phyloP scores from a whole-genome alignment of 2,888 invertebrate genomes.

The Himalopsyche anomala region DNA sequence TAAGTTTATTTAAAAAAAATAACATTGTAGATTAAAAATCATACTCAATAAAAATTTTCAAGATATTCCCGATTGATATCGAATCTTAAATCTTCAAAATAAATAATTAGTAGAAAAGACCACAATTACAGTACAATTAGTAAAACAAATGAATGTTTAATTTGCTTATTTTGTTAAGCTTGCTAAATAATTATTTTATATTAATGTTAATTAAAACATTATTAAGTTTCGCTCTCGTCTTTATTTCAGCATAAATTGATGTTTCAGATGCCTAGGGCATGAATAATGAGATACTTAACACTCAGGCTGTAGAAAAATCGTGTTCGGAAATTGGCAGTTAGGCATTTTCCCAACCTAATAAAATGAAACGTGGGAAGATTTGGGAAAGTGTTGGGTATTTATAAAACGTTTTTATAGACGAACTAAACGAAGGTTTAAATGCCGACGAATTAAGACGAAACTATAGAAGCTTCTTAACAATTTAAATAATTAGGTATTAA shows the following conservation, averaged over 20 bases:
- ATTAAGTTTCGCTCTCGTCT: not conserved
- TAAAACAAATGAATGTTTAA: no score
- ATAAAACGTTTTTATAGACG: conserved; percentile 30
- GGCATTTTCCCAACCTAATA: conserved; percentile 35
- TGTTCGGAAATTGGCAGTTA: conserved; percentile 38
- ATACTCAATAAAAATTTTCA: no score
- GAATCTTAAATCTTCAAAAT: no score
- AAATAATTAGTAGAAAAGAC: no score
- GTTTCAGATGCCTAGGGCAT: not conserved
- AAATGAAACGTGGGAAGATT: conserved; percentile 29
- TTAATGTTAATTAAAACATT: not conserved
- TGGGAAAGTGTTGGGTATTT: conserved; percentile 31
- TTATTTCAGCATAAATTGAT: conserved; percentile 12
- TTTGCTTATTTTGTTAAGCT: no score
- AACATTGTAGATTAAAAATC: no score
- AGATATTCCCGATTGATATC: no score
- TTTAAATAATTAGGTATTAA: not conserved
- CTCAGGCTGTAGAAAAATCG: conserved; percentile 20
- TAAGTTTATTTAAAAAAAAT: no score
- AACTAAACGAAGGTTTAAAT: not conserved
- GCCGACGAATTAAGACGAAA: no score
- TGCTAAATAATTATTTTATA: no score
- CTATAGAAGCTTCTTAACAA: no score
- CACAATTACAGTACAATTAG: no score
- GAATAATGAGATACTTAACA: conserved; percentile 32